Percentiles rank a stretch among this genome's conserved stretches.
phyloP scores from a whole-genome alignment of 2,888 invertebrate genomes.

The Melanostoma mellinum region DNA sequence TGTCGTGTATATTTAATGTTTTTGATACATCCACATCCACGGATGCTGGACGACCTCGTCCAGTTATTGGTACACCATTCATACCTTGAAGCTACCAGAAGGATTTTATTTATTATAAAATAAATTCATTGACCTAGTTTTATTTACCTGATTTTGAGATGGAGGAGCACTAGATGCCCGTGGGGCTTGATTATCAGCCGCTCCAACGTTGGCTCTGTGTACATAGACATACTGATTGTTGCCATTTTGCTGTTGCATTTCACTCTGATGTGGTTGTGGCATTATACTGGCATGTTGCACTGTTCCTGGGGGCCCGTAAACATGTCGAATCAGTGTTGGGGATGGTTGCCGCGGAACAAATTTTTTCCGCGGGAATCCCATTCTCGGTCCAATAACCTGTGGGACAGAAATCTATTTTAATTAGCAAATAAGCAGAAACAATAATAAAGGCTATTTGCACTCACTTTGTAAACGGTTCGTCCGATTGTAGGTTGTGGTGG shows the following conservation, averaged over 20 bases:
- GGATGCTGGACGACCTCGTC: conserved; percentile 87
- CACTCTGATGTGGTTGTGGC: conserved; percentile 74
- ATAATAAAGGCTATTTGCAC: not conserved
- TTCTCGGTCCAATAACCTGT: conserved; percentile 81
- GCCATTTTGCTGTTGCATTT: conserved; percentile 79
- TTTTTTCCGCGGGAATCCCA: conserved; percentile 81
- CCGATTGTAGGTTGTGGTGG: conserved; percentile 77
- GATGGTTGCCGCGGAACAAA: conserved; percentile 84
- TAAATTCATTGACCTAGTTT: not conserved
- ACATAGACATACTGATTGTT: conserved; percentile 92
- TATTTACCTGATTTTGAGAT: conserved; percentile 83
- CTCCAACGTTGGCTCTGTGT: conserved; percentile 86
- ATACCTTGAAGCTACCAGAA: conserved; percentile 80
- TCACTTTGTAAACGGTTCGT: conserved; percentile 80
- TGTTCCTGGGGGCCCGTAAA: conserved; percentile 81
- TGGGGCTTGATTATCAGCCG: conserved; percentile 87
- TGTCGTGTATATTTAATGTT: conserved; percentile 75
- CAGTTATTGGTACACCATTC: conserved; percentile 82
- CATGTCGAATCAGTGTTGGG: conserved; percentile 86
- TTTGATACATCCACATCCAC: conserved; percentile 83
- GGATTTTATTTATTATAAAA: conserved; percentile 37
- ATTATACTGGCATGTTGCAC: conserved; percentile 74
- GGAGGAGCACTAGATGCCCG: conserved; percentile 94
- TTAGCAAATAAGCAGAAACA: not conserved
- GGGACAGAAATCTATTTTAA: conserved; percentile 19